Base-by-base conservation (phyloP, 2,113 vertebrate genomes). In the Acanthochromis polyacanthus region DNA sequence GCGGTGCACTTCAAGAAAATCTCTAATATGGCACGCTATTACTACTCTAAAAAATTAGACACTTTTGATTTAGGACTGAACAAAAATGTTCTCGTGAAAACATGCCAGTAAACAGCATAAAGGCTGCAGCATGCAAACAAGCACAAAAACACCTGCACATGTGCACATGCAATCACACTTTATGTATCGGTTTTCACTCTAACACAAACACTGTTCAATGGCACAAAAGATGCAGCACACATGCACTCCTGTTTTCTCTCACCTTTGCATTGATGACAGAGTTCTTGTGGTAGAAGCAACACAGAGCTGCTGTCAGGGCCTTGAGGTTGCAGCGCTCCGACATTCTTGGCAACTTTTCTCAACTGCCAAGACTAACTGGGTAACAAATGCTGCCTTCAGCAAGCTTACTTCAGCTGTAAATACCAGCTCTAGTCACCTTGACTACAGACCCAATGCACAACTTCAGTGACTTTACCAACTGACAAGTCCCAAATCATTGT, bases 211-310 rank as follows among this genome's bases (percentile, higher is more conserved):
- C 14, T 55, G 7, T 46, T 51, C 22, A 58, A 4, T 12, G 14
- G 68, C 17, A 55, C 32, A 45, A 12, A 38, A n/a, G 40, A n/a
- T n/a, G n/a, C n/a, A n/a, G n/a, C 32, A 62, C 30, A 28, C 48
- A 19, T 20, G 38, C 51, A 38, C 51, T 1, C 38, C 11, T 23
- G 11, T 63, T 88, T 93, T 92, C 20, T 71, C 94, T 94, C 92
- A 99, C 98, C 98, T 99, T 98, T 86, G 95, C 93, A 66, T 94
- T 92, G 65, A 97, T 93, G 89, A 98, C 72, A 62, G 97, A 94
- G 80, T 95, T 98, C 87, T 95, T 95, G 90, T 96, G 96, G 87
- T 98, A 97, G 94, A 98, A 99, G 91, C 98, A 99, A 88, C 98
- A 99, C 85, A 99, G 86, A 16, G 96, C 96, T 61, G 96, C 95